Evolutionary conservation across 2,888 invertebrate species (phyloP).

Genomic region (Latrodectus elegans): DNA sequence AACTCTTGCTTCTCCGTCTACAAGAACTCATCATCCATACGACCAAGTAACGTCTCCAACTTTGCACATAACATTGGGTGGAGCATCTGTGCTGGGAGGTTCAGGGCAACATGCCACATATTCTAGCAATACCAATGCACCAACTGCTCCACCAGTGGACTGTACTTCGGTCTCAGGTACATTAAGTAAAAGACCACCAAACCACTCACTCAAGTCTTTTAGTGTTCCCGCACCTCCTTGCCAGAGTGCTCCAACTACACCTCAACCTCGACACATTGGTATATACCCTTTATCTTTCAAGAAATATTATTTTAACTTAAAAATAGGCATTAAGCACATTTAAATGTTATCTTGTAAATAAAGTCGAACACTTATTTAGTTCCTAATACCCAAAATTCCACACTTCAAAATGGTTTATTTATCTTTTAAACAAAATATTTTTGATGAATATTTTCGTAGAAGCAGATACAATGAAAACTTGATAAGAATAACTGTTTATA

Average conservation of each 20-base stretch:
- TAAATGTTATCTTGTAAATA: no score
- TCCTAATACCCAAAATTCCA: no score
- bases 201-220: constrained; percentile 86
- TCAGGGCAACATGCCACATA: constrained; percentile 54
- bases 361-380: no score
- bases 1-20: constrained; percentile 62
- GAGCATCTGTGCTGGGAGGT: constrained; percentile 54
- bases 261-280: constrained; percentile 82
- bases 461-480: no score
- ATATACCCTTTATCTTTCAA: not conserved
- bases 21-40: constrained; percentile 64
- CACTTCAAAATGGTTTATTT: no score
- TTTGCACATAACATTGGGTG: constrained; percentile 63
- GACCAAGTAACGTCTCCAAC: constrained; percentile 66
- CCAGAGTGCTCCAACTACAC: constrained; percentile 78
- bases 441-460: no score
- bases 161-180: constrained; percentile 62
- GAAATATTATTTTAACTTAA: not conserved
- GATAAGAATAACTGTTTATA: no score
- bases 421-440: no score
- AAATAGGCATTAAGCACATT: no score
- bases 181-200: constrained; percentile 71
- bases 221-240: constrained; percentile 87
- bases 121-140: constrained; percentile 19
- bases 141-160: constrained; percentile 9